Evolutionary conservation across 1,140 invertebrate species (phyloP), one percentile per base, ranked within the genome.

Genomic region (Heliothis virescens): DNA sequence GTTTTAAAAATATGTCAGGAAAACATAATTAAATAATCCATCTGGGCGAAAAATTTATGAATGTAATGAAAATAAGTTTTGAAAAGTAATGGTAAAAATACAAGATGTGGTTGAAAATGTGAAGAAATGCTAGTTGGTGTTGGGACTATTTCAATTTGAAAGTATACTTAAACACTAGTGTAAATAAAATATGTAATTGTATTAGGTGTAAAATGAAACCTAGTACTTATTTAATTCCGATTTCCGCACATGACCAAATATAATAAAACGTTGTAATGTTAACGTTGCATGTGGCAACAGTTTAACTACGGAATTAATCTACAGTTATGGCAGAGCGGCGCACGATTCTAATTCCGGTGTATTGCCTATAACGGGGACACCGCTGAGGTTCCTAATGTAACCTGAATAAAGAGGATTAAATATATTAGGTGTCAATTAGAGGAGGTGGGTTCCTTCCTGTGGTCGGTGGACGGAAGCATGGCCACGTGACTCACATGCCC

Each of bases 401-500:
- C 50, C 26, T 55, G n/a, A 29, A 29, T 41, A 15, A 69, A 78
- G 65, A 21, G 75, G 75, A 78, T 78, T 78, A 78, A 69, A 78
- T 67, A 78, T 78, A 78, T 47, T 67, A 60, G 48, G 72, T 69
- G 63, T 78, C 78, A 79, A 82, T 82, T 79, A 82, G 80, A 60
- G 18, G 60, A 62, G 55, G 63, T 74, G 82, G 84, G 79, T 89
- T 86, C 89, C 89, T 92, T 92, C 91, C 91, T 85, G 91, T 78
- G 84, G 82, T 82, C 84, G 26, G 71, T 65, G 83, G 81, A 59
- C 90, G 90, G 91, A 91, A 90, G 84, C 57, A 34, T 9, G 2
- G 82, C 86, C 86, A 87, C 90, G 90, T 93, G 91, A 92, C 85
- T 87, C 89, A 88, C 84, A 86, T 87, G 86, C 65, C 75, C 55